Percentiles rank a stretch among this genome's conserved stretches.
phyloP scores from a whole-genome alignment of 2,113 vertebrate genomes.

The Pedetes capensis region DNA sequence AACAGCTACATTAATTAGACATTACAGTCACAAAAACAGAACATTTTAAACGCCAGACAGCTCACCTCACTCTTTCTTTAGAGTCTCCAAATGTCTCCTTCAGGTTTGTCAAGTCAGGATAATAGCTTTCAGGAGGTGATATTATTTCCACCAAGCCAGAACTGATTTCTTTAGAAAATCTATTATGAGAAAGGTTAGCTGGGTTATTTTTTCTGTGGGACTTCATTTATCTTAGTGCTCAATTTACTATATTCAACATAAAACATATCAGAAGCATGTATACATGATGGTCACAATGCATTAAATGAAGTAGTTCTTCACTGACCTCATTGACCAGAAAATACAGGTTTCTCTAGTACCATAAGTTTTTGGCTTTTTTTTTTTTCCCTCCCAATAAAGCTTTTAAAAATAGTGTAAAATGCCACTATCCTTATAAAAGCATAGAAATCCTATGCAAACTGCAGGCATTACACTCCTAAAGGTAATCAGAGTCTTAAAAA shows the following conservation, averaged over 20 bases:
- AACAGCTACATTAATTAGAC: neutral
- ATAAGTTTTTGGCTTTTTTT: neutral
- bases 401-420: neutral
- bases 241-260: neutral
- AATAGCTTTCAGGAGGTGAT: slow-evolving; percentile 94
- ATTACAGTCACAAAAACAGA: neutral
- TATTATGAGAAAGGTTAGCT: slow-evolving; percentile 74
- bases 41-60: neutral
- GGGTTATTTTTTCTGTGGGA: neutral
- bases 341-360: neutral
- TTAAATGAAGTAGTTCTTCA: neutral
- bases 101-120: slow-evolving; percentile 94
- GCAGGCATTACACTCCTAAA: neutral
- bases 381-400: neutral
- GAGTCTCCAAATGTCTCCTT: slow-evolving; percentile 99
- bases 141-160: slow-evolving; percentile 97
- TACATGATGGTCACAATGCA: neutral
- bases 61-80: slow-evolving; percentile 95
- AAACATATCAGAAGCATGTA: neutral
- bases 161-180: slow-evolving; percentile 94
- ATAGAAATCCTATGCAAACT: neutral
- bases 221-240: slow-evolving; percentile 13
- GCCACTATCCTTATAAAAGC: neutral
- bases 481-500: neutral
- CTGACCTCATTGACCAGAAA: neutral